Percentiles rank a stretch among this genome's conserved stretches.
phyloP scores from a whole-genome alignment of 2,888 invertebrate genomes.

The Zele albiditarsus region DNA sequence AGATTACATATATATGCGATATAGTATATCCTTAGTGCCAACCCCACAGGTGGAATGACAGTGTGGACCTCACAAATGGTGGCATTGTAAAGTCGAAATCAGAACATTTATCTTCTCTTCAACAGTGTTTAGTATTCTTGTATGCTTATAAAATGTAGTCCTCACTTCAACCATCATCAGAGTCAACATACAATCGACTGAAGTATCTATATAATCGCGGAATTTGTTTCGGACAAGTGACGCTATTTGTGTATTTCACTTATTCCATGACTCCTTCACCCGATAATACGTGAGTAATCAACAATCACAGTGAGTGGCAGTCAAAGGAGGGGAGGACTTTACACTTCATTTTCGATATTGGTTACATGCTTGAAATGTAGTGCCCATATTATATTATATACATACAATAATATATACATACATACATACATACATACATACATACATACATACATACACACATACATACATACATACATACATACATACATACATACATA shows the following conservation, averaged over 20 bases:
- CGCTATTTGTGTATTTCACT: constrained; percentile 56
- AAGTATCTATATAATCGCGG: constrained; percentile 43
- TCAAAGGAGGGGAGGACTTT: background rate
- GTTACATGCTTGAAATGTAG: background rate
- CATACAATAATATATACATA: background rate
- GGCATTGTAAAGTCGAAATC: background rate
- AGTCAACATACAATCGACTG: constrained; percentile 17
- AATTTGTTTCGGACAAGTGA: constrained; percentile 56
- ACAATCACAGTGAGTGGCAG: background rate
- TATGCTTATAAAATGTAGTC: constrained; percentile 52
- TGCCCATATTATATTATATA: background rate
- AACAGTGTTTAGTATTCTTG: constrained; percentile 15
- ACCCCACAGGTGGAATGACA: background rate
- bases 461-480: background rate
- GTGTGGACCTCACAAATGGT: background rate
- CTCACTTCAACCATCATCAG: constrained; percentile 38
- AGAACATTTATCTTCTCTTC: background rate
- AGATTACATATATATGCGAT: too few relatives aligned
- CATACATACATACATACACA: background rate
- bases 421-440: background rate
- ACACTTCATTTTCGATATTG: constrained; percentile 21
- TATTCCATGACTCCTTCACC: constrained; percentile 66
- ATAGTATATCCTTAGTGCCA: too few relatives aligned
- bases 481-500: background rate
- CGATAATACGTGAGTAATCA: constrained; percentile 63